Conservation (phyloP, 2,888 invertebrate species). For the Spilosoma lubricipeda region DNA sequence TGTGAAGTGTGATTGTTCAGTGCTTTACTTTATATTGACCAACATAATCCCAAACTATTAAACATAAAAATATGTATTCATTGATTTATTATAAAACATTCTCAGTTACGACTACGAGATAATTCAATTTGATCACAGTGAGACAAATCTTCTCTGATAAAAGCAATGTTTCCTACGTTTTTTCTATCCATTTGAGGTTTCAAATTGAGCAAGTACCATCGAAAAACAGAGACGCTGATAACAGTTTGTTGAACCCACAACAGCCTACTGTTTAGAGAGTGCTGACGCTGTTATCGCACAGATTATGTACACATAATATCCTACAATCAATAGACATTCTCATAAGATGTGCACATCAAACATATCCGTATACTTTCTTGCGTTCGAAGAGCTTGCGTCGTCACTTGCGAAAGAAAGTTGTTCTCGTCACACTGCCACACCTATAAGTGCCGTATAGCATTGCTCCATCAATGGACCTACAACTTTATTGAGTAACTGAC, state of each 20-base stretch:
- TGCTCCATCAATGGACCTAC: slow-evolving; percentile 55
- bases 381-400: slow-evolving; percentile 48
- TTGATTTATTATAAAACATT: too few relatives aligned
- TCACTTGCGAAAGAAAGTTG: slow-evolving; percentile 65
- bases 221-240: neutral
- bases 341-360: neutral
- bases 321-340: slow-evolving; percentile 47
- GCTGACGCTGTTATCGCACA: slow-evolving; percentile 7
- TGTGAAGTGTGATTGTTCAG: too few relatives aligned
- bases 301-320: slow-evolving; percentile 21
- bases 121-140: too few relatives aligned
- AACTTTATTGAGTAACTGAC: slow-evolving; percentile 66
- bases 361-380: slow-evolving; percentile 32
- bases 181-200: neutral
- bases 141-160: too few relatives aligned
- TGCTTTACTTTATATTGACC: too few relatives aligned
- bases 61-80: too few relatives aligned
- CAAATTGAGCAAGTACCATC: neutral
- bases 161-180: too few relatives aligned
- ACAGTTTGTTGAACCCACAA: neutral
- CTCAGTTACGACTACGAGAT: too few relatives aligned
- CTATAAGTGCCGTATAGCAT: slow-evolving; percentile 62
- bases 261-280: neutral
- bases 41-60: too few relatives aligned
- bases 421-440: slow-evolving; percentile 56